Percentiles rank a stretch among this genome's conserved stretches.
Conservation (phyloP, 2,888 invertebrate species). For the Zootermopsis nevadensis region DNA sequence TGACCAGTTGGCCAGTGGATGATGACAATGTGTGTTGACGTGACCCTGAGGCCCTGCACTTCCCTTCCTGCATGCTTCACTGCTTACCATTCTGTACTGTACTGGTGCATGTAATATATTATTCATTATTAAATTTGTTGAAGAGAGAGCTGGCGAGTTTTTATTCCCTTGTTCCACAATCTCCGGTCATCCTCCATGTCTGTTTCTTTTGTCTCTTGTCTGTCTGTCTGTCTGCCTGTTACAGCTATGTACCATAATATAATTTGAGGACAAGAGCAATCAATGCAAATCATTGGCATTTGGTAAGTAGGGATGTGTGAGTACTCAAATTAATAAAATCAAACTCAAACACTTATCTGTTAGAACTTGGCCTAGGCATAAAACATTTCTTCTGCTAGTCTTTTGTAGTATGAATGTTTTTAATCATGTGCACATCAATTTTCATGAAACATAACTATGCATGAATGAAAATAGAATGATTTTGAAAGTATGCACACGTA, state of each 20-base stretch:
- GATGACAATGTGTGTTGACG: constrained; percentile 40
- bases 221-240: background rate
- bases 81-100: constrained; percentile 52
- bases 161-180: constrained; percentile 41
- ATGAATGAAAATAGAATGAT: too few species aligned
- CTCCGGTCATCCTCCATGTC: background rate
- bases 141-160: constrained; percentile 52
- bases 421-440: too few species aligned
- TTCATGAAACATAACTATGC: too few species aligned
- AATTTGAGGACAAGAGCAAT: background rate
- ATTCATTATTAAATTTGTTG: constrained; percentile 53
- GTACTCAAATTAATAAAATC: background rate
- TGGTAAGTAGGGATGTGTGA: background rate
- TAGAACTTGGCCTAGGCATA: too few species aligned
- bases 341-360: too few species aligned
- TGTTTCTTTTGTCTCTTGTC: background rate
- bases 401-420: too few species aligned
- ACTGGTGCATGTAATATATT: constrained; percentile 52
- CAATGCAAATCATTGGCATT: background rate
- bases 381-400: too few species aligned
- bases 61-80: constrained; percentile 53
- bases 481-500: too few species aligned
- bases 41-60: constrained; percentile 45
- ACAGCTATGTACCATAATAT: background rate
- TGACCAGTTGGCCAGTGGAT: constrained; percentile 48